Evolutionary conservation across 2,797 vertebrate genomes (phyloP).

Genomic region (Acrossocheilus wenchowensis): DNA sequence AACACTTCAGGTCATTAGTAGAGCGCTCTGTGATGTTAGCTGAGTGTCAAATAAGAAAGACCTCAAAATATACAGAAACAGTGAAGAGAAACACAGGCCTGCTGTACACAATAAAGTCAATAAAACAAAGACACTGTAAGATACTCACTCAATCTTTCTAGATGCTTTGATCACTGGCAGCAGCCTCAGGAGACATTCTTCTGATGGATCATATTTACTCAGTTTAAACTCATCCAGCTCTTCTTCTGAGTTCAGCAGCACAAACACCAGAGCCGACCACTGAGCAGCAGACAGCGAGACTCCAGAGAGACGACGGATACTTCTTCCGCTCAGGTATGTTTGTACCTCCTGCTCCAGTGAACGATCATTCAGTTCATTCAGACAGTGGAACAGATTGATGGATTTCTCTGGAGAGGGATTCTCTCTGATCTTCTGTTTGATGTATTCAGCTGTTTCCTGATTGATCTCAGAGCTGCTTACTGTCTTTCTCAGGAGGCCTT

Average conservation of each 20-base stretch:
- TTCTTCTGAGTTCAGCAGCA: background rate
- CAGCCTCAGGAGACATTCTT: background rate
- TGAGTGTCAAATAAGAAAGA: no score
- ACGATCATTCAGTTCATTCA: background rate
- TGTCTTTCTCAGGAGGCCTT: no score
- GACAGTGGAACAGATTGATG: background rate
- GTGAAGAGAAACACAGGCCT: background rate
- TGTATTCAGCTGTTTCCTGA: no score
- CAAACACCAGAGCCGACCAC: background rate
- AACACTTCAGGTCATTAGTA: no score
- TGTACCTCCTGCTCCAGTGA: background rate
- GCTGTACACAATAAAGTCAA: background rate
- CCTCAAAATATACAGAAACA: background rate
- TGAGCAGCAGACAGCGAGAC: background rate
- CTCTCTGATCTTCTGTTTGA: no score
- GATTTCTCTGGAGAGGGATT: background rate
- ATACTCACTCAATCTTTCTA: background rate
- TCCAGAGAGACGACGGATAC: background rate
- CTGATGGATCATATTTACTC: background rate
- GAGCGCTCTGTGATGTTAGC: no score
- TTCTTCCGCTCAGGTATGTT: background rate
- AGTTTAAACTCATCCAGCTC: background rate
- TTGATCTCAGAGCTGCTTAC: no score
- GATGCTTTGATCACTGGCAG: background rate
- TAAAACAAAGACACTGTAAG: background rate